These are phyloP conservation scores for Podargus strigoides DNA, from an alignment of 2,797 vertebrate genomes.

Conservation along the genomic window DNA sequence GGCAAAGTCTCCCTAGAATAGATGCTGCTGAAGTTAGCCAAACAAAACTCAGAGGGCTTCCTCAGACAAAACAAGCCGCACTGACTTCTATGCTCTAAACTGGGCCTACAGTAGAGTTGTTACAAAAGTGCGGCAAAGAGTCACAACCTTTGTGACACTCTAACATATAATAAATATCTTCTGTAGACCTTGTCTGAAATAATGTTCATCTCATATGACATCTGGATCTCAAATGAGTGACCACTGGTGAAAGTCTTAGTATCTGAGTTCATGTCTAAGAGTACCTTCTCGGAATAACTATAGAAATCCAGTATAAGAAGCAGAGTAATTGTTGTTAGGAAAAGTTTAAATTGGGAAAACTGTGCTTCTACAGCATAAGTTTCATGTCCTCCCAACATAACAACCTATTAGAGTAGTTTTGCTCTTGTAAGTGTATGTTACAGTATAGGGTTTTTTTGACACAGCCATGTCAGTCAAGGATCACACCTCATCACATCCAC, in stretches of 20 bases:
- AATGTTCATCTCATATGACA: background rate
- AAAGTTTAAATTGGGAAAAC: background rate
- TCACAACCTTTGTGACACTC: background rate
- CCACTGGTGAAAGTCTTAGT: background rate
- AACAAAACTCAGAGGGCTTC: background rate
- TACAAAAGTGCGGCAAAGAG: background rate
- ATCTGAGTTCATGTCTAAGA: background rate
- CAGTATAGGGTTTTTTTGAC: background rate
- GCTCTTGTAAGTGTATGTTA: background rate
- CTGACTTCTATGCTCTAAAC: background rate
- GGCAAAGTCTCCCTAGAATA: background rate
- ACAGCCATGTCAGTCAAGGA: background rate
- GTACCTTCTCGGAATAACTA: background rate
- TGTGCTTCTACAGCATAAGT: background rate
- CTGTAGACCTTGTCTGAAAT: background rate
- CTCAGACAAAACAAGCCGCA: background rate
- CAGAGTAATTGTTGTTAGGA: background rate
- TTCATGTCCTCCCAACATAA: background rate
- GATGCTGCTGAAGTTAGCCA: background rate
- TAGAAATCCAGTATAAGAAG: background rate
- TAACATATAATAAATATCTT: background rate
- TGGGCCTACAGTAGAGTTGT: background rate
- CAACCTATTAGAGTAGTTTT: background rate
- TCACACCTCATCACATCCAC: background rate
- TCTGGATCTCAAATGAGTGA: background rate